Base-by-base conservation (phyloP, 2,113 vertebrate genomes). In the Nesoenas mayeri region DNA sequence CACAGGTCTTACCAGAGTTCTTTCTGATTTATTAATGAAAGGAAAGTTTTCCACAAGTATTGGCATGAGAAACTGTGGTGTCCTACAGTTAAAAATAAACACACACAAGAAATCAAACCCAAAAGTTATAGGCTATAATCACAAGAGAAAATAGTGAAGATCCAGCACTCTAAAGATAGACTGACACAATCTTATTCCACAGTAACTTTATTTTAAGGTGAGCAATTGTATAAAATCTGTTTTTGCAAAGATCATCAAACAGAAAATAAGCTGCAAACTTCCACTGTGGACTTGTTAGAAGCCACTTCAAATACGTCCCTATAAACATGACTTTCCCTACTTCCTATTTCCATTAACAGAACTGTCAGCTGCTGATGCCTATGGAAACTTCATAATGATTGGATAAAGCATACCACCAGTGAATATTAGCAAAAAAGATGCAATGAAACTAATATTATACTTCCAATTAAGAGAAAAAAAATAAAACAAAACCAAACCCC, bases 1-100 rank as follows among this genome's bases (percentile, higher is more conserved):
- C 32, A 78, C 22, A 53, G 73, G 25, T 86, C 98, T 98, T 98
- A 99, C 99, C 98, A 99, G 96, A 6, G 98, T 99, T 97, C 98
- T 98, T 96, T 99, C 97, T 24, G 99, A 99, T 94, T 99, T 99
- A 97, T 98, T 98, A 71, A 99, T 89, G 79, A 99, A 99, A 26
- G 99, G 99, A 88, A 99, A 99, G 78, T 98, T 98, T 34, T 99
- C 98, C 13, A 96, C 98, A 53, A 99, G 97, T 91, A 99, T 99
- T 0, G 99, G 99, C 98, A 99, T 98, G 82, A 99, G 98, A 95
- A 99, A 99, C 20, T 98, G 98, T 4, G 99, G 98, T 10, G 99
- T 99, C 74, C 99, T 99, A 72, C 38, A 92, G 94, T 93, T 29
- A 58, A 8, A 32, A 34, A 21, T 29, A 17, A 48, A 57, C 32